Evolutionary conservation across 2,113 vertebrate genomes (phyloP).

Genomic region (Alligator sinensis): DNA sequence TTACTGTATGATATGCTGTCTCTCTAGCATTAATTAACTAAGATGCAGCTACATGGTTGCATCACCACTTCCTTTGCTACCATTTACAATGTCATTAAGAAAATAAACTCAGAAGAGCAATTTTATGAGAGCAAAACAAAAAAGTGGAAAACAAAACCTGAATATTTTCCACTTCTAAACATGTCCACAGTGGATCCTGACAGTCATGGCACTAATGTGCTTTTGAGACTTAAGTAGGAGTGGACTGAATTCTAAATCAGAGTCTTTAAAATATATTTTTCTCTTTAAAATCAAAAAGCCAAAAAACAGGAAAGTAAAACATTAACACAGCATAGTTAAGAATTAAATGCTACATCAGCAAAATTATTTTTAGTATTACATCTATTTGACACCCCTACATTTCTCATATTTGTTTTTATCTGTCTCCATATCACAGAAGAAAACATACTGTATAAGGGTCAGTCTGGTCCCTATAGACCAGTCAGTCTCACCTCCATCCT

Average conservation of each 20-base stretch:
- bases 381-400: background rate
- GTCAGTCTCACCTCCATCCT: too few relatives aligned
- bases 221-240: background rate
- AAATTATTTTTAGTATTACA: background rate
- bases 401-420: too few relatives aligned
- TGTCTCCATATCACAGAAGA: too few relatives aligned
- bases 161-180: background rate
- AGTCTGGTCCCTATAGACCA: too few relatives aligned
- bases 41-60: too few relatives aligned
- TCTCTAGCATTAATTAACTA: background rate
- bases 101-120: background rate
- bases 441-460: too few relatives aligned
- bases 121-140: background rate
- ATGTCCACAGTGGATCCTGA: background rate
- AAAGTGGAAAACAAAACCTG: background rate
- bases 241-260: background rate
- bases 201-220: background rate
- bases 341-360: background rate
- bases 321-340: background rate
- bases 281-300: background rate
- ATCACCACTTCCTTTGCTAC: background rate
- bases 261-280: conserved; percentile 40
- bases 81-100: background rate
- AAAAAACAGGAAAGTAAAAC: background rate
- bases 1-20: background rate